Base-by-base conservation (phyloP, 2,888 invertebrate species). In the Parelbella ahira region DNA sequence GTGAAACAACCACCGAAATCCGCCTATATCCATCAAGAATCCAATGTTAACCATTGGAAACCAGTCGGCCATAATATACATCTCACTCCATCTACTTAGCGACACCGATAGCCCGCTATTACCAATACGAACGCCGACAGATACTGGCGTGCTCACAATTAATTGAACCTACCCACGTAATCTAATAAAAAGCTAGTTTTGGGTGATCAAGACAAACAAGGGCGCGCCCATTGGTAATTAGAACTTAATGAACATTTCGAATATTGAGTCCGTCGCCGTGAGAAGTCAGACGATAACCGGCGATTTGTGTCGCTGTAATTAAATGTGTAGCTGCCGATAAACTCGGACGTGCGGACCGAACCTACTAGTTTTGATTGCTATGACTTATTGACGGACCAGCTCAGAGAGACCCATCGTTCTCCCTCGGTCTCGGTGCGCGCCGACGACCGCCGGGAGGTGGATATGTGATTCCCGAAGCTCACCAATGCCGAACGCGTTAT, bases 261-360 rank as follows among this genome's bases (percentile, higher is more conserved):
- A 82, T 82, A 84, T 83, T 75, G 75, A 81, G 80, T 78, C 67
- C 71, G 78, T 75, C 81, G 82, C 80, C 87, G 87, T 87, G 87
- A 87, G 87, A 87, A 84, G 79, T 74, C 69, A 54, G 58, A 67
- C 74, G 87, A 87, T 87, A 87, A 83, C 79, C 68, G n/a, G 76
- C 75, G 81, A 86, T 82, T 84, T 84, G 87, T 86, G 87, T 86
- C 87, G 82, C 62, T 72, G 83, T 87, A 87, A 87, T 87, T 87
- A 87, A 87, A 87, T 80, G 77, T 80, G 75, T 83, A 61, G 81
- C 83, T 82, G 82, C 75, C 78, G 87, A 87, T 86, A 81, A 83
- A 73, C 66, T 70, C 55, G 58, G 73, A 68, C 74, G 69, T 70
- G 74, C 69, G 54, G 58, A 58, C 52, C 55, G 65, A 68, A 71